Evolutionary conservation across 2,888 invertebrate genomes (phyloP), one percentile per base, ranked within the genome.

Genomic region (Cactoblastis cactorum): DNA sequence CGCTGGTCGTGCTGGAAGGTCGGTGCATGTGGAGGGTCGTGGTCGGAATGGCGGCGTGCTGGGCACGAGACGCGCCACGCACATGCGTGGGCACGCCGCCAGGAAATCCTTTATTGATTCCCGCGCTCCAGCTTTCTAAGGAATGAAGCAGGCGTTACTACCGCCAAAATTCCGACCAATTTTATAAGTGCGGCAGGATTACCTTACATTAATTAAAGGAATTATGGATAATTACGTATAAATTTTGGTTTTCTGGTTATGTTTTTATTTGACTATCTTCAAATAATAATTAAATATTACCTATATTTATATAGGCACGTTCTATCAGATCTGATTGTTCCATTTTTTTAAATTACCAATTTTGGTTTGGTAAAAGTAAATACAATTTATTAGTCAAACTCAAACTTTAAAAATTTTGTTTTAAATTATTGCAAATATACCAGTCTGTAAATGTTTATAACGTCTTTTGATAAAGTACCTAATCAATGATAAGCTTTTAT

Each of bases 31-130:
- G 48, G 51, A 49, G 56, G 63, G 58, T 63, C 59, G 55, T 61
- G 63, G 55, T 57, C 53, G 51, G 63, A 58, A 61, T 54, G 60
- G 63, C 64, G 67, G 67, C 65, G 61, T 55, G 53, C 49, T 53
- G 50, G 38, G 49, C 48, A 51, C 58, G 34, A 52, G 55, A 52
- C 49, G 54, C 77, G 79, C 77, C 78, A 88, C 87, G 88, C 88
- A 89, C 88, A 89, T 89, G 88, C 88, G 88, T 89, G 83, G 87
- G 86, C 87, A 85, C 74, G 80, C 69, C 86, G 85, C 86, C 88
- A 89, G 87, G 81, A 89, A 88, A 88, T 89, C 89, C 88, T 87
- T 87, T 89, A 89, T 89, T 85, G 89, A 89, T 89, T 88, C 88
- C 87, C 86, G 85, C 86, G 83, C 83, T 86, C 80, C 80, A 74